Evolutionary conservation across 2,888 invertebrate genomes (phyloP), one percentile per base, ranked within the genome.

Genomic region (Chymomyza amoena): DNA sequence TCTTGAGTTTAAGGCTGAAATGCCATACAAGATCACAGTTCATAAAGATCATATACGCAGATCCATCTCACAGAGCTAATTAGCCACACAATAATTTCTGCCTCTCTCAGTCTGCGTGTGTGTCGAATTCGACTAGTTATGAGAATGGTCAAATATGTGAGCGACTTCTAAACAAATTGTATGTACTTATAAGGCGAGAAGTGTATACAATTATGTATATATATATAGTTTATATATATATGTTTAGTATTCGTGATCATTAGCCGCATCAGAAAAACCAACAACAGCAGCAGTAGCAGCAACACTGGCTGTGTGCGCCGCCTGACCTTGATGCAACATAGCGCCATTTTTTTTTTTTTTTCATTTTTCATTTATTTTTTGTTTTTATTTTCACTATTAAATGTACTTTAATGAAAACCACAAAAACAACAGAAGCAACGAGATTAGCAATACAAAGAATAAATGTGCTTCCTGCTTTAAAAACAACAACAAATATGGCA

Each of bases 301-400:
- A 25, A 25, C 25, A 25, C 25, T 25, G 25, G 2, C 25, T 4
- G 2, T 25, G 25, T 25, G 25, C 62, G 64, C 70, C 69, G 73
- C 70, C 4, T 84, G 84, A 81, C 84, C 81, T 81, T 84, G 81
- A 69, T 72, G 68, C 72, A 75, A 70, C 73, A 70, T 74, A 45
- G 39, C 39, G 39, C 39, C 39, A 45, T 61, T 72, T 66, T 68
- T 65, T 36, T 52, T 52, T n/a, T n/a, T n/a, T n/a, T n/a, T n/a
- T n/a, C n/a, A n/a, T n/a, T n/a, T n/a, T 50, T 59, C 61, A 45
- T 45, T 2, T 54, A 36, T 56, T 51, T 50, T 9, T 13, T 45
- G 52, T 64, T 71, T 73, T 64, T 72, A 62, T 67, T 54, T 61
- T 39, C 52, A 68, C 56, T 57, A 57, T 57, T 52, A 64, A 57